These are phyloP conservation scores for Proctacanthus coquilletti DNA, from an alignment of 1,140 invertebrate genomes.

Conservation along the genomic window DNA sequence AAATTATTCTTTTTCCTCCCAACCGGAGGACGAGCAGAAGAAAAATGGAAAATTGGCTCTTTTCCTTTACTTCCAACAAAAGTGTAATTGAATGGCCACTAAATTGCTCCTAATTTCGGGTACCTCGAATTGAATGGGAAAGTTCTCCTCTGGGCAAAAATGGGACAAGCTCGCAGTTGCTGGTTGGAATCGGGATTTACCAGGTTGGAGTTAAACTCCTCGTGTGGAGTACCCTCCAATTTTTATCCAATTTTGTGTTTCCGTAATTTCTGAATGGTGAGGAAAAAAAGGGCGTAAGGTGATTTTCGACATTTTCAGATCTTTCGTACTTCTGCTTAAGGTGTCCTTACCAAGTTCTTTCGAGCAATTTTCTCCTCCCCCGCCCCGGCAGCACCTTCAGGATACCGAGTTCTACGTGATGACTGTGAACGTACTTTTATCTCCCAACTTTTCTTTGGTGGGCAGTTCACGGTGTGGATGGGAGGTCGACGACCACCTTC, in stretches of 20 bases:
- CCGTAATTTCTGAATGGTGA: not conserved
- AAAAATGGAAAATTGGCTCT: not conserved
- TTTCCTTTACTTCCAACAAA: not conserved
- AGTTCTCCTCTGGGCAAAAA: too few species aligned
- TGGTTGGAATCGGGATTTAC: too few species aligned
- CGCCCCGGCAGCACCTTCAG: too few species aligned
- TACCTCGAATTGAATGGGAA: not conserved
- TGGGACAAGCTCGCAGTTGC: too few species aligned
- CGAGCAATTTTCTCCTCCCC: too few species aligned
- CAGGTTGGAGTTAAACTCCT: too few species aligned
- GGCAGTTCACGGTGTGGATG: too few species aligned
- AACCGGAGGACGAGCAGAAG: not conserved
- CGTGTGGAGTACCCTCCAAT: not conserved
- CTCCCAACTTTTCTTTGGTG: too few species aligned
- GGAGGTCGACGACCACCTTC: too few species aligned
- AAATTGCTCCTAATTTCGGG: not conserved
- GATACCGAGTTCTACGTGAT: too few species aligned
- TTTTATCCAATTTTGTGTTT: not conserved
- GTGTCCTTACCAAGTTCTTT: slow-evolving; percentile 24
- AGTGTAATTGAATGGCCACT: slow-evolving; percentile 1
- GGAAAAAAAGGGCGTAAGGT: not conserved
- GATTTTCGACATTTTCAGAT: not conserved
- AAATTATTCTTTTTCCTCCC: not conserved
- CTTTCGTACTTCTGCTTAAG: slow-evolving; percentile 1
- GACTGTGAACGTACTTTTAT: too few species aligned